These are phyloP conservation scores for Shargacucullia verbasci DNA, from an alignment of 2,888 invertebrate species.

Conservation along the genomic window DNA sequence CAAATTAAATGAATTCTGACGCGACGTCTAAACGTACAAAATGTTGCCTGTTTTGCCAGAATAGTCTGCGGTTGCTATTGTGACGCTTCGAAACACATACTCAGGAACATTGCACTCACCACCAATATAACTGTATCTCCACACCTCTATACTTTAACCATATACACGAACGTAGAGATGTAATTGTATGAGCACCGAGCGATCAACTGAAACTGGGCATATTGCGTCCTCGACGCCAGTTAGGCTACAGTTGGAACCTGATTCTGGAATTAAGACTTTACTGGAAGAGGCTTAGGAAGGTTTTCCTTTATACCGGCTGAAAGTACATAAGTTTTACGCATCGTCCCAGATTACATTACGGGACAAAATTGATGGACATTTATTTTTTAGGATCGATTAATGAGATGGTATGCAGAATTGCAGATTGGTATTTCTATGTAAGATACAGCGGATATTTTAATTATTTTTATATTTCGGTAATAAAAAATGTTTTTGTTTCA, in stretches of 20 bases:
- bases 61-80: conserved; percentile 55
- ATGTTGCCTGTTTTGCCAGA: conserved; percentile 57
- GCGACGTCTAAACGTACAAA: conserved; percentile 25
- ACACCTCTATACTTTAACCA: conserved; percentile 12
- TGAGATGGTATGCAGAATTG: conserved; percentile 47
- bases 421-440: conserved; percentile 25
- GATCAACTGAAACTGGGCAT: conserved; percentile 54
- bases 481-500: too few relatives aligned
- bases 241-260: conserved; percentile 34
- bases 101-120: neutral
- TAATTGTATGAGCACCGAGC: conserved; percentile 28
- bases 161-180: conserved; percentile 20
- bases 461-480: too few relatives aligned
- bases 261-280: conserved; percentile 51
- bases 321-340: conserved; percentile 27
- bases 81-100: conserved; percentile 18
- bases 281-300: conserved; percentile 30
- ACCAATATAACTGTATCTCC: conserved; percentile 44
- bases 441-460: neutral
- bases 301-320: conserved; percentile 32
- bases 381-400: conserved; percentile 47
- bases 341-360: conserved; percentile 53
- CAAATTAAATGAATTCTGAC: conserved; percentile 1
- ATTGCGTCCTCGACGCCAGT: conserved; percentile 25
- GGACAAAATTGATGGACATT: conserved; percentile 45